These are phyloP conservation scores for Talpa occidentalis DNA, from an alignment of 2,113 vertebrate species.

Conservation along the genomic window DNA sequence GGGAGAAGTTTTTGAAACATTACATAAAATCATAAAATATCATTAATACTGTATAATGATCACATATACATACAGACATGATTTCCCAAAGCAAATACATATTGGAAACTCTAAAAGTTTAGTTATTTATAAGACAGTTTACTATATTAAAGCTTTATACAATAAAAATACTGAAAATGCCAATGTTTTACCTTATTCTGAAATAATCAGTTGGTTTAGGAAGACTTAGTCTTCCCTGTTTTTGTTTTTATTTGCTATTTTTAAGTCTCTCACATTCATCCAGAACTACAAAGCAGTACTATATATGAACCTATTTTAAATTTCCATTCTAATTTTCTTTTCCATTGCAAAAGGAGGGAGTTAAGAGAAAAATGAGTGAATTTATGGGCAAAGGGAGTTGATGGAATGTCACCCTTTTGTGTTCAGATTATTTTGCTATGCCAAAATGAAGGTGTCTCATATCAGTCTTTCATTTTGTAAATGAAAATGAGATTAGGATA, in stretches of 20 bases:
- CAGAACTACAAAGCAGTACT: not conserved
- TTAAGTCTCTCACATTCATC: not conserved
- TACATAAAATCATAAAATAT: not conserved
- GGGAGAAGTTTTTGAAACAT: not conserved
- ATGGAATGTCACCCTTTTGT: not conserved
- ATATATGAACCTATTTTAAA: not conserved
- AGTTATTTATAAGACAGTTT: not conserved
- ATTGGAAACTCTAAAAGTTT: not conserved
- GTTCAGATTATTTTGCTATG: not conserved
- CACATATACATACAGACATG: not conserved
- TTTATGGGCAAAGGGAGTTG: not conserved
- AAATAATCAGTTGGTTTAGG: not conserved
- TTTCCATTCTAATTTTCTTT: not conserved
- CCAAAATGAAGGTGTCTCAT: not conserved
- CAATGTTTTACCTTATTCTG: not conserved
- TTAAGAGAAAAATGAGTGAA: not conserved
- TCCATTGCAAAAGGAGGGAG: not conserved
- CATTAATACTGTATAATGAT: not conserved
- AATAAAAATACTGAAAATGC: not conserved
- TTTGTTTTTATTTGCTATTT: not conserved
- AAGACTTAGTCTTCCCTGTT: not conserved
- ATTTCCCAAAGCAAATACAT: constrained; percentile 23
- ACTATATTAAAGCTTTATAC: not conserved
- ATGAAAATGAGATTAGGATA: not conserved
- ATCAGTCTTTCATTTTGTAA: not conserved